A percentile compares a stretch with the other conserved stretches of the same genome.
These are phyloP conservation scores for Acanthurus lineatus DNA, from an alignment of 2,797 vertebrate genomes.

Conservation along the genomic window DNA sequence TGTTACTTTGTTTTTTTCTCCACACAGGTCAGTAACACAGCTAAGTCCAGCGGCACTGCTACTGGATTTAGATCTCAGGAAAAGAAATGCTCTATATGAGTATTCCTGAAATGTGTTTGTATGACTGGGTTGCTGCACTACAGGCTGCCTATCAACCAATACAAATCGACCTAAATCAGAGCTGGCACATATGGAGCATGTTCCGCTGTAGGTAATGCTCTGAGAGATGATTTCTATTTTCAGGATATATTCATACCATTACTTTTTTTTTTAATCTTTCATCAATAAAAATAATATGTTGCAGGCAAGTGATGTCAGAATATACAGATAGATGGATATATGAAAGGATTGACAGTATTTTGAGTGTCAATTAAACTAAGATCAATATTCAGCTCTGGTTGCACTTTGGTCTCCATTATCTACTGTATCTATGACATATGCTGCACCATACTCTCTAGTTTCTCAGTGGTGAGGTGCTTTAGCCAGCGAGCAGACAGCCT, in stretches of 20 bases:
- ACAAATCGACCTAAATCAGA: neutral
- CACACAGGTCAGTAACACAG: too few relatives aligned
- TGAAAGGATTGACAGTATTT: slow-evolving; percentile 44
- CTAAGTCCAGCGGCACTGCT: too few relatives aligned
- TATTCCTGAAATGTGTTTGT: slow-evolving; percentile 3
- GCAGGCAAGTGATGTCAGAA: slow-evolving; percentile 35
- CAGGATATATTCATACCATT: slow-evolving; percentile 45
- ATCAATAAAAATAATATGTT: slow-evolving; percentile 36
- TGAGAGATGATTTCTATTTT: slow-evolving; percentile 49
- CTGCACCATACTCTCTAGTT: slow-evolving; percentile 17
- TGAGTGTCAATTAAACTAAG: slow-evolving; percentile 51
- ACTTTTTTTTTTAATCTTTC: slow-evolving; percentile 14
- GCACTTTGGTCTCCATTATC: slow-evolving; percentile 46
- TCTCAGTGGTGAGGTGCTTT: slow-evolving; percentile 35
- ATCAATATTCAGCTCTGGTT: slow-evolving; percentile 41
- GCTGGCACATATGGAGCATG: neutral
- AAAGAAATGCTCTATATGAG: too few relatives aligned
- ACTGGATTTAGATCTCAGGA: too few relatives aligned
- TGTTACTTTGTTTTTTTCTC: too few relatives aligned
- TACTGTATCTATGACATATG: slow-evolving; percentile 43
- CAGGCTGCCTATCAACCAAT: neutral
- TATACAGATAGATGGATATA: slow-evolving; percentile 29
- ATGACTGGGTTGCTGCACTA: neutral
- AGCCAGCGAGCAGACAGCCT: slow-evolving; percentile 54
- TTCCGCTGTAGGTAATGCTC: slow-evolving; percentile 15